Evolutionary conservation across 2,888 invertebrate genomes (phyloP), one percentile per base, ranked within the genome.

Genomic region (Ceraclea dissimilis): DNA sequence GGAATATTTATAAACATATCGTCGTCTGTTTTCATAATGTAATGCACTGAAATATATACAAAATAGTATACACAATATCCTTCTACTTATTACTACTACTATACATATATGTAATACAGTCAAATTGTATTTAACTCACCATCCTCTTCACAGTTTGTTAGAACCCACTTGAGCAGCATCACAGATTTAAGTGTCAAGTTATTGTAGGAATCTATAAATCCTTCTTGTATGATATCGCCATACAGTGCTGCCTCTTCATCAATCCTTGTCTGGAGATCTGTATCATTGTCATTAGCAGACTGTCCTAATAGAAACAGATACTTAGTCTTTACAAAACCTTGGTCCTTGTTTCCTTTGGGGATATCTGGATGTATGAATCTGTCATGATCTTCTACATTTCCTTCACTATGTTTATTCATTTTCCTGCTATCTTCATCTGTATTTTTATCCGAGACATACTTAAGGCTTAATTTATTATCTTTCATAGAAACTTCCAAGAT

Each of bases 141-240:
- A 34, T 75, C 74, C 51, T 76, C 72, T 50, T 61, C 62, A 66
- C 92, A 92, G 64, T 84, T 81, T 39, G 78, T 79, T 5, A 79
- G 83, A 19, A 88, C 84, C 85, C 90, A 87, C 68, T 92, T 92
- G 56, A 93, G 69, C 78, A 92, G 83, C 83, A 90, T 85, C 11
- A 90, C 83, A 48, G 90, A 88, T 68, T 93, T 93, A 21, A 93
- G 67, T 0, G 92, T 93, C 62, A 92, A 76, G 78, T 93, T 93
- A 69, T 91, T 88, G 67, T 93, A 92, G 0, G 88, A 84, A 69
- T 93, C 93, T 39, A 85, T 70, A 67, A 93, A 93, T 46, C 82
- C 83, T 67, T 91, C 91, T 70, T 92, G 90, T 52, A 93, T 85
- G 11, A 93, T 79, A 69, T 93, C 92, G 18, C 84, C 83, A 66